Base-by-base conservation (phyloP, 2,113 vertebrate genomes). In the Megaceryle torquata region DNA sequence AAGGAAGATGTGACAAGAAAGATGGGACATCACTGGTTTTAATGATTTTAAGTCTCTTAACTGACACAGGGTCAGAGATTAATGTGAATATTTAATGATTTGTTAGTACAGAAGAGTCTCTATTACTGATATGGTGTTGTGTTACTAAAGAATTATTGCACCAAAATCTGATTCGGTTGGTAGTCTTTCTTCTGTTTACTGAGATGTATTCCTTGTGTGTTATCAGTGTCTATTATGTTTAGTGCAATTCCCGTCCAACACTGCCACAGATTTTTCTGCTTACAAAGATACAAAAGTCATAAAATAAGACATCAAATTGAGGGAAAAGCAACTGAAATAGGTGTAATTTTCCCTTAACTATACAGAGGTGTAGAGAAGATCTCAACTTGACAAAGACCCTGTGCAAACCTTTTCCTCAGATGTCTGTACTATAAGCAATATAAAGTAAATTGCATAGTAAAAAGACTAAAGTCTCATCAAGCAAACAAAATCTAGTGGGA, bases 311-410 rank as follows among this genome's bases (percentile, higher is more conserved):
- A 51, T 92, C 25, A 68, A 43, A 60, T 3, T 71, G 57, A 48
- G 31, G 51, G 4, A 50, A 93, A 76, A 87, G 11, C 33, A 44
- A 10, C 29, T 70, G 31, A 83, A 83, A 44, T 31, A 33, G 3
- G 5, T 76, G 6, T 64, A 10, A 25, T 15, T 75, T 81, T 64
- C 10, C 17, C 10, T 39, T 90, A 91, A 54, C 4, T 22, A 5
- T 10, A 71, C 39, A 56, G 39, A 0, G 0, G 15, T 13, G 4
- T 65, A 65, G 37, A 72, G 46, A 82, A 65, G 18, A 44, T 26
- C 60, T 88, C 39, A 60, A 10, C 3, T 84, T 82, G 17, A 57
- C 26, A 61, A 60, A 92, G 61, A 56, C 26, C 1, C 3, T 43
- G 5, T 67, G 31, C 15, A 86, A 82, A 43, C 3, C 5, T 15